Evolutionary conservation across 2,888 invertebrate species (phyloP), one percentile per base, ranked within the genome.

Genomic region (Ceriagrion tenellum): DNA sequence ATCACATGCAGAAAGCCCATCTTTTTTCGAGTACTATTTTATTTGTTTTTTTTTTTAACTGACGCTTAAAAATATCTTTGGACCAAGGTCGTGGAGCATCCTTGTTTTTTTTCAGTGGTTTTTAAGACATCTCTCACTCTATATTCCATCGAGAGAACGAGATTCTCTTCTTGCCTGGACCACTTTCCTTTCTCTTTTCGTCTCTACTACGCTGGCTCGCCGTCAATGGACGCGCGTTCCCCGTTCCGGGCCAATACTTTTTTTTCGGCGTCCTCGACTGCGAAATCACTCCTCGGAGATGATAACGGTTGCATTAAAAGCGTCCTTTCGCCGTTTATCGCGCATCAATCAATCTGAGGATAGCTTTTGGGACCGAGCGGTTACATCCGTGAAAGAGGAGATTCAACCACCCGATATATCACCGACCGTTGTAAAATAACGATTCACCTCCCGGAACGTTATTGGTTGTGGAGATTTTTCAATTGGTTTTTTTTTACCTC

Each of bases 1-100:
- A 81, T 81, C 81, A 81, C n/a, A 81, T 81, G 18, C 81, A 81
- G 81, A 35, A 35, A 35, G 81, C 35, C 81, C 81, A 81, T 81
- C 81, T 13, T 81, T 35, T 35, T 35, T 18, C 81, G 81, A 81
- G 81, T 35, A 81, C 13, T 35, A 35, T 81, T 81, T 81, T 81
- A 81, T 81, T 81, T 63, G 4, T 63, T 74, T 23, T 16, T 74
- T 81, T 69, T 69, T 69, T 81, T 26, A 81, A 81, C 30, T 18
- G 30, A 35, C 81, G 30, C 18, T 0, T 16, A 26, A 81, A 35
- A 35, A 81, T 6, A 30, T 81, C 35, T 81, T 35, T 30, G 81
- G 81, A 81, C 35, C 35, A 81, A 81, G 81, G 81, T 81, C 81
- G 81, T 13, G 81, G 81, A 26, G 81, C 81, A 81, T 35, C 81